A percentile compares a stretch with the other conserved stretches of the same genome.
Evolutionary conservation across 2,113 vertebrate genomes (phyloP).

Genomic region (Setophaga petechia): DNA sequence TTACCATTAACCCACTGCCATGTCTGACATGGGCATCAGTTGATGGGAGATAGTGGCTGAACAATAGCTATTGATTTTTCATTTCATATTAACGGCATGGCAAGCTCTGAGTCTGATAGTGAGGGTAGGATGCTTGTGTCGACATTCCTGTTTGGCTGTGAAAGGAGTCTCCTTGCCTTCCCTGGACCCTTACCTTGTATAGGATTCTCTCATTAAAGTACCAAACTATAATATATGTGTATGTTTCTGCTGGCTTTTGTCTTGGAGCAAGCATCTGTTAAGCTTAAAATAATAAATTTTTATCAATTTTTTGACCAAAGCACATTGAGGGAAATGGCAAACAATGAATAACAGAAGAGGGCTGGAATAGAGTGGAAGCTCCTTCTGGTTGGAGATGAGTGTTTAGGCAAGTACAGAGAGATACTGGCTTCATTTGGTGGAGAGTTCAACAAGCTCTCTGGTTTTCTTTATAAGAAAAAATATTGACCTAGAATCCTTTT

Average conservation of each 20-base stretch:
- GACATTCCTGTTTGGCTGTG: not conserved
- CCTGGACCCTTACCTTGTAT: not conserved
- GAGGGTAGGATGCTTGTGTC: not conserved
- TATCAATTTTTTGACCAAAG: not conserved
- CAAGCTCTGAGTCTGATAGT: not conserved
- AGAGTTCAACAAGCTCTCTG: not conserved
- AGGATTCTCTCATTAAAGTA: not conserved
- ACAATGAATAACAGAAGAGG: not conserved
- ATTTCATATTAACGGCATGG: not conserved
- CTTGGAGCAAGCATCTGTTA: not conserved
- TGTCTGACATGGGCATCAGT: not conserved
- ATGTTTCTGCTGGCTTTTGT: not conserved
- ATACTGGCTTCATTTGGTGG: not conserved
- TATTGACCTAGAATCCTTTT: not conserved
- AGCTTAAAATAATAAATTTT: not conserved
- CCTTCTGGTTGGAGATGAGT: not conserved
- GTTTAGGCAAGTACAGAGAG: not conserved
- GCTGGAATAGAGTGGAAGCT: not conserved
- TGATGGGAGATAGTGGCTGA: not conserved
- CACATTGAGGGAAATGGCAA: not conserved
- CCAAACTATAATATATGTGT: not conserved
- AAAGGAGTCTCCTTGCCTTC: not conserved
- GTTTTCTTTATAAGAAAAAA: not conserved
- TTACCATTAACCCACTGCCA: not conserved
- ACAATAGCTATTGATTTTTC: constrained; percentile 55